These are phyloP conservation scores for Patella pellucida DNA, from an alignment of 2,888 invertebrate genomes.

Conservation along the genomic window DNA sequence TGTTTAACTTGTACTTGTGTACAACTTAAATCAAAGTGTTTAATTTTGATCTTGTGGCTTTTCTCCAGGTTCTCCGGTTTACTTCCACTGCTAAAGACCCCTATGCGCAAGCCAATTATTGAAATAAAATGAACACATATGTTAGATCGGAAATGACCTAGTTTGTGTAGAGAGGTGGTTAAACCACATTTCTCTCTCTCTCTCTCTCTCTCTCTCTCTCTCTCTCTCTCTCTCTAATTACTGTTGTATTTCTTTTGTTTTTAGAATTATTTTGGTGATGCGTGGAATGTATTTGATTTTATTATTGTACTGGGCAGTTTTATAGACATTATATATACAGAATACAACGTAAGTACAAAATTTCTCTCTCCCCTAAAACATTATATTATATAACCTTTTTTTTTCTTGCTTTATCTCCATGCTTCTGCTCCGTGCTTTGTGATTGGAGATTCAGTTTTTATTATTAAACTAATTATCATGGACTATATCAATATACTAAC, in stretches of 20 bases:
- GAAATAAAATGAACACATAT: too few relatives aligned
- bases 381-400: not conserved
- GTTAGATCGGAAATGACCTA: too few relatives aligned
- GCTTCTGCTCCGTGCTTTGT: too few relatives aligned
- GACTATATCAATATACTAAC: not conserved
- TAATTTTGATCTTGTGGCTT: too few relatives aligned
- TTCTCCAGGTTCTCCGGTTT: too few relatives aligned
- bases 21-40: too few relatives aligned
- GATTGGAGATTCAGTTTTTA: not conserved
- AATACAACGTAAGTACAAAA: constrained; percentile 88
- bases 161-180: too few relatives aligned
- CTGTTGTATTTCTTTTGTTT: constrained; percentile 30
- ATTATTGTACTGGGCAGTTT: constrained; percentile 72
- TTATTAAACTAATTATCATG: not conserved
- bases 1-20: too few relatives aligned
- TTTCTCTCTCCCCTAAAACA: not conserved
- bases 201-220: too few relatives aligned
- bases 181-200: too few relatives aligned
- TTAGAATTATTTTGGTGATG: constrained; percentile 72
- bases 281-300: constrained; percentile 72
- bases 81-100: too few relatives aligned
- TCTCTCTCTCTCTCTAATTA: not conserved
- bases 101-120: too few relatives aligned
- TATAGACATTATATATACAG: constrained; percentile 83
- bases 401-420: not conserved